These are phyloP conservation scores for Brachionus angularis DNA, from an alignment of 1,140 invertebrate species.

Conservation along the genomic window DNA sequence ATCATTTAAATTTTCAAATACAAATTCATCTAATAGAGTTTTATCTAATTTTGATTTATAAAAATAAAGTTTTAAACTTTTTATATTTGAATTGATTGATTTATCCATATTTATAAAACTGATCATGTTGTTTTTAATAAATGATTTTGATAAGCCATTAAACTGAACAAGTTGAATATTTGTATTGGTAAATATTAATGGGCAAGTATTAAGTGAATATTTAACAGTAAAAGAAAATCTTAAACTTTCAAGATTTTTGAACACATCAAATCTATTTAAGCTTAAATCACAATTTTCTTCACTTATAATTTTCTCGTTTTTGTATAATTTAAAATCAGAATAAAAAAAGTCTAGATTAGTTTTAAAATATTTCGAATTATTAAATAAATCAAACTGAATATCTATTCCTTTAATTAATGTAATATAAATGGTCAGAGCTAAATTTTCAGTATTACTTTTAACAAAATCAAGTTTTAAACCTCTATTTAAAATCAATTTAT, in stretches of 20 bases:
- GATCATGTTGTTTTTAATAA: neutral
- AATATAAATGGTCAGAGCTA: too few relatives aligned
- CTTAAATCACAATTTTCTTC: too few relatives aligned
- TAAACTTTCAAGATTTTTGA: neutral
- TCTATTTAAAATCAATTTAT: too few relatives aligned
- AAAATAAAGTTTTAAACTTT: neutral
- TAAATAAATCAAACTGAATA: too few relatives aligned
- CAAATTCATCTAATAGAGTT: neutral
- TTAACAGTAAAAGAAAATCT: neutral
- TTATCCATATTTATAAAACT: neutral
- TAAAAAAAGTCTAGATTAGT: too few relatives aligned
- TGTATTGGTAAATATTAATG: neutral
- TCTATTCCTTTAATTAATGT: too few relatives aligned
- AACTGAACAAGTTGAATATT: neutral
- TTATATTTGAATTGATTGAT: neutral
- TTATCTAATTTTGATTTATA: neutral
- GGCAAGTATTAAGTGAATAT: neutral
- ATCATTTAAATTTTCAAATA: neutral
- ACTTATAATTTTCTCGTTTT: too few relatives aligned
- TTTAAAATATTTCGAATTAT: too few relatives aligned
- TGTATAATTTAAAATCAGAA: too few relatives aligned
- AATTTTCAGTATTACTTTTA: too few relatives aligned
- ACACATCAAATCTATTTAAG: too few relatives aligned
- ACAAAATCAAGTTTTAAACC: too few relatives aligned
- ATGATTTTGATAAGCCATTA: neutral